Base-by-base conservation (phyloP, 2,888 invertebrate genomes). In the Malthinus flaveolus region DNA sequence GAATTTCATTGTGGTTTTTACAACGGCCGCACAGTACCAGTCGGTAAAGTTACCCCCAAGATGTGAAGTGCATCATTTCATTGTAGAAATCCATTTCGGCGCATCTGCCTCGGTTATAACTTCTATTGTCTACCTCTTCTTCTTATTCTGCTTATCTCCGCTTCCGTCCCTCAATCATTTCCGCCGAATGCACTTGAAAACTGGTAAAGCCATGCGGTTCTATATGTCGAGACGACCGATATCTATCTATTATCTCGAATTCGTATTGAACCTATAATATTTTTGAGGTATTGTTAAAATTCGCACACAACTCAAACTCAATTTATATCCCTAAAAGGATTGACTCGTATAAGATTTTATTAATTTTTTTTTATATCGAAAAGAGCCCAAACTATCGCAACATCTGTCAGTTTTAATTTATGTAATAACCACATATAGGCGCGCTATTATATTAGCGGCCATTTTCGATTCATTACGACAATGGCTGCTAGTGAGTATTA, bases 101-200 rank as follows among this genome's bases (percentile, higher is more conserved):
- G 75, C 75, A 76, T 76, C 75, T 76, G 76, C 71, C 70, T 69
- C 73, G 72, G 70, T 73, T 72, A 72, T 73, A 71, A 70, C 74
- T 69, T 67, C 72, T 69, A 76, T 77, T 77, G 75, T 77, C 75
- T 76, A 75, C 76, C 76, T 77, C 75, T 73, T 74, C 75, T 75
- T 76, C 77, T 76, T 76, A 76, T 77, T 76, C 77, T 75, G 73
- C 77, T 77, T 78, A 78, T 78, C 78, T 78, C 76, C 75, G 69
- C 67, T 78, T 77, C 76, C 77, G 77, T 76, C 75, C 74, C 76
- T 71, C 72, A 71, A 77, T 77, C 77, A 72, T 74, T 78, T 78
- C 78, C 78, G 75, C 75, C 74, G 72, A 74, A 68, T 76, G 78
- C 75, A 76, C 78, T 73, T 72, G 79, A 78, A 78, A 78, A 78